These are phyloP conservation scores for Eurystomus gularis DNA, from an alignment of 2,113 vertebrate genomes.

Conservation along the genomic window DNA sequence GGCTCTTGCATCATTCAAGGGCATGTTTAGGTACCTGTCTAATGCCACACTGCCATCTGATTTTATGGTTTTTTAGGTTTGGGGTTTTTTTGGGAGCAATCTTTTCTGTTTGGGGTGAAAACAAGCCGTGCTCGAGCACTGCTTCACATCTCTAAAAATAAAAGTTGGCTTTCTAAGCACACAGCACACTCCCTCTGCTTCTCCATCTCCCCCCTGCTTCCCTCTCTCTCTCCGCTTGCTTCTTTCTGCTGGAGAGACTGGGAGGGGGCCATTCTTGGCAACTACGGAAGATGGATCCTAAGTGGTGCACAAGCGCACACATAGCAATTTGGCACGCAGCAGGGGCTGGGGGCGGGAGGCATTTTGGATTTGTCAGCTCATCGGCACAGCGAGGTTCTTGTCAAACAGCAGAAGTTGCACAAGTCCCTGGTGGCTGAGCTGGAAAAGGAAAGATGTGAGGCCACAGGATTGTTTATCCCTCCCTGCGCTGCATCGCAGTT, in stretches of 20 bases:
- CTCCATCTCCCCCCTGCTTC: background rate
- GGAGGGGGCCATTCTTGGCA: conserved; percentile 18
- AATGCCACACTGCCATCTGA: background rate
- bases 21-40: background rate
- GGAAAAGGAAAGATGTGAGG: conserved; percentile 13
- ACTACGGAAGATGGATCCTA: background rate
- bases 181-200: background rate
- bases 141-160: conserved; percentile 46
- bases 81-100: background rate
- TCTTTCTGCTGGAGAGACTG: background rate
- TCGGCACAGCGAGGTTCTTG: conserved; percentile 46
- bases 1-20: background rate
- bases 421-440: conserved; percentile 15
- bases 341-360: conserved; percentile 28
- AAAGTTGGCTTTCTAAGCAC: conserved; percentile 34
- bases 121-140: background rate
- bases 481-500: background rate
- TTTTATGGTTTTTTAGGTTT: background rate
- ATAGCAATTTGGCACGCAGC: conserved; percentile 63
- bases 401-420: conserved; percentile 48
- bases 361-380: conserved; percentile 63
- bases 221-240: background rate
- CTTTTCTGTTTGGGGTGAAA: background rate
- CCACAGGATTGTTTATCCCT: background rate
- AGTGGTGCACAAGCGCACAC: background rate